Evolutionary conservation across 1,140 invertebrate genomes (phyloP).

Genomic region (Globodera ellingtonae): DNA sequence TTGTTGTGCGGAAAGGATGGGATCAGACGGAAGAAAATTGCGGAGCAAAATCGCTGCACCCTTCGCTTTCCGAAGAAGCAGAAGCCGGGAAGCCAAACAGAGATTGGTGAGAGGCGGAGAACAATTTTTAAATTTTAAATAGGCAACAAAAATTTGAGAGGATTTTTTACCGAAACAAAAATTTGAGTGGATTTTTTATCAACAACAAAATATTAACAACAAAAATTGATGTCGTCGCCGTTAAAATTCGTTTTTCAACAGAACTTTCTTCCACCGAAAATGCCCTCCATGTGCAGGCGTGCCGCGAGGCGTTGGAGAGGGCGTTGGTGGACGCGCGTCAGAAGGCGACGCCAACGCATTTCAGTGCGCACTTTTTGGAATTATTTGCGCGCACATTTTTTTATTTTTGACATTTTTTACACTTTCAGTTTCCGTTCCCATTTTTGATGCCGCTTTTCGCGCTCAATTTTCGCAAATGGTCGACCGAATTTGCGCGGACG

Average conservation of each 20-base stretch:
- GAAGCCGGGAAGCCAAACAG: constrained; percentile 15
- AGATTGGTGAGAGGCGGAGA: constrained; percentile 10
- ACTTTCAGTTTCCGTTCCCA: constrained; percentile 11
- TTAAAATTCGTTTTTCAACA: background rate
- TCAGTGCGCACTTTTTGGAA: background rate
- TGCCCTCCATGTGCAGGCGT: constrained; percentile 18
- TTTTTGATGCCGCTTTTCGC: constrained; percentile 13
- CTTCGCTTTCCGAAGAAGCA: constrained; percentile 12
- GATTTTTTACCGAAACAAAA: background rate
- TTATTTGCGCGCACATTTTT: background rate
- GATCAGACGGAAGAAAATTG: constrained; percentile 4
- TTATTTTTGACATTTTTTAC: background rate
- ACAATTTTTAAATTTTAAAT: background rate
- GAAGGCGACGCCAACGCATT: constrained; percentile 14
- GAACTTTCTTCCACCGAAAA: constrained; percentile 7
- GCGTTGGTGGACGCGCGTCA: constrained; percentile 12
- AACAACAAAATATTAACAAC: no score
- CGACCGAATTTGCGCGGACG: constrained; percentile 11
- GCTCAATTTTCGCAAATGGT: constrained; percentile 10
- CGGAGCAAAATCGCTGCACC: constrained; percentile 8
- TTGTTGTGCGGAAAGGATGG: constrained; percentile 14
- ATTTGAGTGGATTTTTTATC: no score
- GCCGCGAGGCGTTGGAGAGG: constrained; percentile 9
- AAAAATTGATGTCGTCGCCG: no score
- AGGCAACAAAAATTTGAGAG: background rate